phyloP scores from a whole-genome alignment of 2,113 vertebrate species.

The Pachypanchax playfairii region DNA sequence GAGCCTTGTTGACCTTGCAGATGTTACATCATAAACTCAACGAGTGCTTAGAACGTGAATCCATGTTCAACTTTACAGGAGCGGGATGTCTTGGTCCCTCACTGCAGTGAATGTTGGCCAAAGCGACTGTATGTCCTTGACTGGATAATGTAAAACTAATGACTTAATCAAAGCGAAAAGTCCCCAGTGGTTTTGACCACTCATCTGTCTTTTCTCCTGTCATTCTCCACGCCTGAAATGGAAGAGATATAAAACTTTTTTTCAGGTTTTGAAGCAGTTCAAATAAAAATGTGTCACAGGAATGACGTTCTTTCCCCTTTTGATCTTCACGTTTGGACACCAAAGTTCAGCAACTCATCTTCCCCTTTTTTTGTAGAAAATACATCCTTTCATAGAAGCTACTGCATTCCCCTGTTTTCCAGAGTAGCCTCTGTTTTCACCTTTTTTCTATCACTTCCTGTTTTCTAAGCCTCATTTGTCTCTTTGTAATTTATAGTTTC shows the following conservation, averaged over 20 bases:
- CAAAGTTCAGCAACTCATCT: neutral
- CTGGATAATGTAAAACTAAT: conserved; percentile 37
- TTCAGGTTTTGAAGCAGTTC: neutral
- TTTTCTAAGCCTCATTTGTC: conserved; percentile 20
- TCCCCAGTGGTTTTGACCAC: conserved; percentile 26
- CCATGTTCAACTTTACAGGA: conserved; percentile 37
- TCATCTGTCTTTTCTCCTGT: conserved; percentile 29
- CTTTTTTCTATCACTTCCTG: neutral
- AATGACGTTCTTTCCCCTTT: neutral
- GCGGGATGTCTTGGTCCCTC: conserved; percentile 27
- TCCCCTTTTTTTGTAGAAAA: neutral
- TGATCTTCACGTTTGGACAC: neutral
- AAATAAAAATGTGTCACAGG: conserved; percentile 15
- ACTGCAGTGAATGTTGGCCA: conserved; percentile 42
- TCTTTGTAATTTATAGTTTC: conserved; percentile 45
- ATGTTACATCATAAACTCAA: conserved; percentile 18
- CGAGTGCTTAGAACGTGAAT: conserved; percentile 11
- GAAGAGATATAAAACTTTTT: conserved; percentile 7
- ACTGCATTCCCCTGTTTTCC: too few relatives aligned
- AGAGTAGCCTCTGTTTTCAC: too few relatives aligned
- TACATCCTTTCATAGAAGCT: too few relatives aligned
- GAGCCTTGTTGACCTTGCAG: conserved; percentile 31
- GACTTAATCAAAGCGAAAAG: conserved; percentile 37
- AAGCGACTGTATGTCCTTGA: conserved; percentile 57
- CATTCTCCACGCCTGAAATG: conserved; percentile 8